phyloP scores from a whole-genome alignment of 2,113 vertebrate genomes.

The Petromus typicus region DNA sequence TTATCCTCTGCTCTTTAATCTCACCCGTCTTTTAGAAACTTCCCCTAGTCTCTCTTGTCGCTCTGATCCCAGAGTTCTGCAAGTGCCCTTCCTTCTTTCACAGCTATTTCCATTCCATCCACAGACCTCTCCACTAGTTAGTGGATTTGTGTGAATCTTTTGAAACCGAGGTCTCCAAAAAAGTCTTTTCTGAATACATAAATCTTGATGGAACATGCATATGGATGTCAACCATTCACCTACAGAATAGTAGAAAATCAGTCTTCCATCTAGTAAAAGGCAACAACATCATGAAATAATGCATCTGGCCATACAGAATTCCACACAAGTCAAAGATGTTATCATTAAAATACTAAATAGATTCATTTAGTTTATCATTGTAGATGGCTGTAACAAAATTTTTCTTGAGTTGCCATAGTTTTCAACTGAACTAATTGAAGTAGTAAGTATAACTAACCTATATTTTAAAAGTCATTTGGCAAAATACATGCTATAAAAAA shows the following conservation, averaged over 20 bases:
- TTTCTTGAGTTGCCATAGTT: neutral
- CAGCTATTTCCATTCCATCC: neutral
- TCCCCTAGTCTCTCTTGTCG: accelerated
- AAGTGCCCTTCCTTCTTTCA: neutral
- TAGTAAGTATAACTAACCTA: slow-evolving; percentile 5
- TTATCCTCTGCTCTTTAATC: neutral
- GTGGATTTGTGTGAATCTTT: neutral
- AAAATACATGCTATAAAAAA: neutral
- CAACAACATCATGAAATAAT: neutral
- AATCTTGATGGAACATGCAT: neutral
- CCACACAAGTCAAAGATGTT: neutral
- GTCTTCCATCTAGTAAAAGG: neutral
- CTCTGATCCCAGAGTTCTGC: neutral
- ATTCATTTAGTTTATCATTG: neutral
- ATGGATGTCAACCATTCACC: neutral
- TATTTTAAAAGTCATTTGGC: neutral
- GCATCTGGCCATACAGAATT: neutral
- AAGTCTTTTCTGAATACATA: neutral
- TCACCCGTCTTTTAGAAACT: neutral
- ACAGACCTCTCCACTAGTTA: neutral
- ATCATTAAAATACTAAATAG: neutral
- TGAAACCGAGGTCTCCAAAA: neutral
- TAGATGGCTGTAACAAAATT: neutral
- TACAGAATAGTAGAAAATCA: neutral
- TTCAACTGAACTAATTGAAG: neutral